These are phyloP conservation scores for Ageneiosus marmoratus DNA, from an alignment of 2,113 vertebrate species.

Conservation along the genomic window DNA sequence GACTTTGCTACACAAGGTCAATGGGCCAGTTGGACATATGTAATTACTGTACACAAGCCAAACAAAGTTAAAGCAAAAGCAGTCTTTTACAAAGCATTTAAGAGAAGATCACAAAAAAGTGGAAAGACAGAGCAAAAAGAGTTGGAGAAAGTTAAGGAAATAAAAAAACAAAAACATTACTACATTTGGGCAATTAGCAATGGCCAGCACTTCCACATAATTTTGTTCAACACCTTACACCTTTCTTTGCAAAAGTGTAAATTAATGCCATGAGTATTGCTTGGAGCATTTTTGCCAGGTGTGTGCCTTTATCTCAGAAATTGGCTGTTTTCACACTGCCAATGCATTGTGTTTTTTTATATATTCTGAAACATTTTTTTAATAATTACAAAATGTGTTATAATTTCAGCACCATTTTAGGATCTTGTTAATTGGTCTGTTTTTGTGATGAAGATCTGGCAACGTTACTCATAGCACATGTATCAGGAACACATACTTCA, in stretches of 20 bases:
- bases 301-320: background rate
- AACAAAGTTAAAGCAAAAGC: background rate
- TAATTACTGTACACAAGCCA: background rate
- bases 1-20: background rate
- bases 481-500: background rate
- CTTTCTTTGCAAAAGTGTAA: background rate
- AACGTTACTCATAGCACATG: background rate
- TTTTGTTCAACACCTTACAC: background rate
- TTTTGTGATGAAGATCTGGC: background rate
- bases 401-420: background rate
- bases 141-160: background rate
- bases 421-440: background rate
- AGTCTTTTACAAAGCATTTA: background rate
- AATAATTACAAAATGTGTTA: background rate
- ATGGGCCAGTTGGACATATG: background rate
- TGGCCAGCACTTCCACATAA: background rate
- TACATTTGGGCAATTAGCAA: background rate
- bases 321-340: background rate
- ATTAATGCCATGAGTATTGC: background rate
- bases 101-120: background rate
- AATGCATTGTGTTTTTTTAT: background rate
- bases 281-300: background rate
- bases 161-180: background rate
- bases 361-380: background rate
- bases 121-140: background rate